Percentiles rank a stretch among this genome's conserved stretches.
Conservation (phyloP, 2,113 vertebrate species). For the Genyomyrus donnyi region DNA sequence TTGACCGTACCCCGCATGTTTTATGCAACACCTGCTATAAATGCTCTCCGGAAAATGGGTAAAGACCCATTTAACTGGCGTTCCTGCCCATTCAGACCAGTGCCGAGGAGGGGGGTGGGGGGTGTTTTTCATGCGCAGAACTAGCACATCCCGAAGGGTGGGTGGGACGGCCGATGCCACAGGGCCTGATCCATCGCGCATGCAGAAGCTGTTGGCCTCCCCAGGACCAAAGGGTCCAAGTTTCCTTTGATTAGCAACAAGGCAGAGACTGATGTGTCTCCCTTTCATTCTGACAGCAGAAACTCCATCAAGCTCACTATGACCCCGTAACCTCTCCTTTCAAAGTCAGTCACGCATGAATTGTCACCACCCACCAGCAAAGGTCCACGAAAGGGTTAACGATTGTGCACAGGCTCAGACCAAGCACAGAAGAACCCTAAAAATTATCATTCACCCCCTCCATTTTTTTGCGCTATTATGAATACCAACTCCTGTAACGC, state of each 20-base stretch:
- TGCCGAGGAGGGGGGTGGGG: not conserved
- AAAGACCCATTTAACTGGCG: not conserved
- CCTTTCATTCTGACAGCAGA: not conserved
- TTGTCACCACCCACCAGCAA: not conserved
- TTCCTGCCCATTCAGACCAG: not conserved
- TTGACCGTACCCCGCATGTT: not conserved
- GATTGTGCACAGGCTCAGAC: not conserved
- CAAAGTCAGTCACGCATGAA: not conserved
- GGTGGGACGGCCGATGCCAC: not conserved
- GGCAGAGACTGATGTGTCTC: conserved; percentile 4
- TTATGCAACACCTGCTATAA: conserved; percentile 2
- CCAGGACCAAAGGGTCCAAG: not conserved
- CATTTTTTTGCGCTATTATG: not conserved
- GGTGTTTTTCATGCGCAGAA: not conserved
- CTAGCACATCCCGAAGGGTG: not conserved
- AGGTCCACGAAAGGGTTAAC: not conserved
- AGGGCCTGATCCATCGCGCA: not conserved
- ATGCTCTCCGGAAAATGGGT: not conserved
- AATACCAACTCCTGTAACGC: not conserved
- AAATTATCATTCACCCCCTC: not conserved
- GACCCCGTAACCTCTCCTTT: not conserved
- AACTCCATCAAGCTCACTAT: not conserved
- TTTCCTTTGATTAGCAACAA: conserved; percentile 7
- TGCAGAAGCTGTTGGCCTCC: not conserved
- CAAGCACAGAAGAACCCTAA: not conserved